phyloP scores from a whole-genome alignment of 1,140 invertebrate species.

The Procambarus clarkii region DNA sequence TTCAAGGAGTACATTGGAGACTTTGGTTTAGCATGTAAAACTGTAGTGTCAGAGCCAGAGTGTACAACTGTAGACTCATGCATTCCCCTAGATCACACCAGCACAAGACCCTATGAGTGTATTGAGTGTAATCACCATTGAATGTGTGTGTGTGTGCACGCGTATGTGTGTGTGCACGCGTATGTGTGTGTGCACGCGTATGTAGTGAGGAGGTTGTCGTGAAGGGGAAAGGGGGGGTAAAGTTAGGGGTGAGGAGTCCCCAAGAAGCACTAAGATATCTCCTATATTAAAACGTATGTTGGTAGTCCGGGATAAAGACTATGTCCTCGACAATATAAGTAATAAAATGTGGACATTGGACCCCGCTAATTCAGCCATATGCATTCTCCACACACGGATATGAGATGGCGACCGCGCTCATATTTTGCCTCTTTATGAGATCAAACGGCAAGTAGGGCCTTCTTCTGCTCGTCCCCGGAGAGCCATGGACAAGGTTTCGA shows the following conservation, averaged over 20 bases:
- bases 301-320: slow-evolving; percentile 68
- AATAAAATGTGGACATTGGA: slow-evolving; percentile 72
- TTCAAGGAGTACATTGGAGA: no score
- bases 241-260: not conserved
- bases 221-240: not conserved
- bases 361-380: slow-evolving; percentile 72
- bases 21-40: no score
- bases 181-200: not conserved
- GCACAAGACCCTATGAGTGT: no score
- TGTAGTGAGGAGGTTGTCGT: not conserved
- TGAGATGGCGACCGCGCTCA: slow-evolving; percentile 71
- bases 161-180: no score
- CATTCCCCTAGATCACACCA: no score
- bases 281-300: slow-evolving; percentile 68
- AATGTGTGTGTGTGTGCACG: not conserved
- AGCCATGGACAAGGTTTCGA: slow-evolving; percentile 23
- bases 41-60: no score
- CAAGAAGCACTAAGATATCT: slow-evolving; percentile 49
- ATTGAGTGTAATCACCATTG: no score
- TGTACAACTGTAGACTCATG: no score
- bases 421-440: slow-evolving; percentile 73
- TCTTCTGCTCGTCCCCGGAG: slow-evolving; percentile 58
- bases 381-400: slow-evolving; percentile 72
- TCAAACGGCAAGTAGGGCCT: slow-evolving; percentile 72
- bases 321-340: slow-evolving; percentile 71